Percentiles rank a stretch among this genome's conserved stretches.
Evolutionary conservation across 2,113 vertebrate species (phyloP).

Genomic region (Nettapus auritus): DNA sequence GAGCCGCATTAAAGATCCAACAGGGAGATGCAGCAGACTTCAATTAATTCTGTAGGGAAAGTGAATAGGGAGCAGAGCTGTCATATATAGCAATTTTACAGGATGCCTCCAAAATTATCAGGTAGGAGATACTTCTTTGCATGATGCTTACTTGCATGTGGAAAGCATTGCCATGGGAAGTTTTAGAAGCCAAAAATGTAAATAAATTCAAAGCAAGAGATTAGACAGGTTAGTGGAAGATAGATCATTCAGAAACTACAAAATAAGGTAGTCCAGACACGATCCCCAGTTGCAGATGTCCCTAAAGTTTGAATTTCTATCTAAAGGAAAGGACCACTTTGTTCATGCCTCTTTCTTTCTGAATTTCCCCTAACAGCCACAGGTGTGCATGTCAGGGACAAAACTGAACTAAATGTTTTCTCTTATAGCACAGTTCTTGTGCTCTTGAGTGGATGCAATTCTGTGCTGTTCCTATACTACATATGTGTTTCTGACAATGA

Average conservation of each 20-base stretch:
- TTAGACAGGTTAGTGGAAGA: neutral
- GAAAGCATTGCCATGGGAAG: neutral
- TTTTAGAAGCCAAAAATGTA: neutral
- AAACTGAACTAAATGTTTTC: neutral
- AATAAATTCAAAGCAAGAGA: neutral
- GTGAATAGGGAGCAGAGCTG: neutral
- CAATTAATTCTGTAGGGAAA: neutral
- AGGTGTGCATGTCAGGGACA: neutral
- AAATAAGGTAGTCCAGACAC: neutral
- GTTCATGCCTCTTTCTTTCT: neutral
- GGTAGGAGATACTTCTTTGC: neutral
- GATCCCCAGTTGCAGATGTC: neutral
- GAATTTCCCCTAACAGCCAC: neutral
- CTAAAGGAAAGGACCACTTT: neutral
- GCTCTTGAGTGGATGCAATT: neutral
- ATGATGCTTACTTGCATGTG: neutral
- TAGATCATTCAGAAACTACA: neutral
- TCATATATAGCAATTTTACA: neutral
- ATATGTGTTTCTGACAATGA: neutral
- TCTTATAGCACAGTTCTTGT: neutral
- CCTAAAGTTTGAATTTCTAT: neutral
- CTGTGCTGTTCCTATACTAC: neutral
- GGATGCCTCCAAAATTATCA: conserved; percentile 5
- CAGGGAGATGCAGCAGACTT: conserved; percentile 25
- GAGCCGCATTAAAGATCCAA: conserved; percentile 46